These are phyloP conservation scores for Atrichornis clamosus DNA, from an alignment of 2,113 vertebrate species.

Conservation along the genomic window DNA sequence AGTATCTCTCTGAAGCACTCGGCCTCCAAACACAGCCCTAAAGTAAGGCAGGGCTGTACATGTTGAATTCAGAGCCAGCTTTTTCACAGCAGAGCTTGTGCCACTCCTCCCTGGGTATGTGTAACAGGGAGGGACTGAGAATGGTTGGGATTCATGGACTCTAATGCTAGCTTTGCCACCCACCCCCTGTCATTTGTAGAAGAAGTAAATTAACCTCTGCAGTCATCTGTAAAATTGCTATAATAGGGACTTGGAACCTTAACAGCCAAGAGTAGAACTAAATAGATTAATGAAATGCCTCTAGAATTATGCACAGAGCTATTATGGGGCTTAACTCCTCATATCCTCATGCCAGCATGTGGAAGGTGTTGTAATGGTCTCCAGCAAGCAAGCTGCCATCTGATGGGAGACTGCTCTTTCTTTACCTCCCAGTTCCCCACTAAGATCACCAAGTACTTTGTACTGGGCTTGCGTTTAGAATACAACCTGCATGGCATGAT, in stretches of 20 bases:
- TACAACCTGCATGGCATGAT: neutral
- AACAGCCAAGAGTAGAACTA: conserved; percentile 8
- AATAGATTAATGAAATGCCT: conserved; percentile 32
- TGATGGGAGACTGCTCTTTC: neutral
- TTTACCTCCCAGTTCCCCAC: neutral
- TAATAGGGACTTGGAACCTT: neutral
- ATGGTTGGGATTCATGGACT: neutral
- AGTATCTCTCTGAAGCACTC: neutral
- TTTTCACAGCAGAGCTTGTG: neutral
- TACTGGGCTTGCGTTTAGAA: neutral
- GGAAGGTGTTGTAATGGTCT: neutral
- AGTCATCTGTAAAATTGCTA: conserved; percentile 44
- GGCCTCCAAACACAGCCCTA: neutral
- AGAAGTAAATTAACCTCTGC: conserved; percentile 54
- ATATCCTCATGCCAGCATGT: neutral
- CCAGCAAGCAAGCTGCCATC: neutral
- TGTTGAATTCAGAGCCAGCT: neutral
- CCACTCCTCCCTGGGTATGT: neutral
- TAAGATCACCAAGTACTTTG: neutral
- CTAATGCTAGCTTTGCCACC: neutral
- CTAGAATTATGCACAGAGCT: neutral
- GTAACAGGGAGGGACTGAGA: neutral
- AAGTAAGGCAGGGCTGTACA: neutral
- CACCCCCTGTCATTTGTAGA: neutral
- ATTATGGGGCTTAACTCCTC: neutral